phyloP scores from a whole-genome alignment of 2,888 invertebrate genomes.

The Strigamia crassipes region DNA sequence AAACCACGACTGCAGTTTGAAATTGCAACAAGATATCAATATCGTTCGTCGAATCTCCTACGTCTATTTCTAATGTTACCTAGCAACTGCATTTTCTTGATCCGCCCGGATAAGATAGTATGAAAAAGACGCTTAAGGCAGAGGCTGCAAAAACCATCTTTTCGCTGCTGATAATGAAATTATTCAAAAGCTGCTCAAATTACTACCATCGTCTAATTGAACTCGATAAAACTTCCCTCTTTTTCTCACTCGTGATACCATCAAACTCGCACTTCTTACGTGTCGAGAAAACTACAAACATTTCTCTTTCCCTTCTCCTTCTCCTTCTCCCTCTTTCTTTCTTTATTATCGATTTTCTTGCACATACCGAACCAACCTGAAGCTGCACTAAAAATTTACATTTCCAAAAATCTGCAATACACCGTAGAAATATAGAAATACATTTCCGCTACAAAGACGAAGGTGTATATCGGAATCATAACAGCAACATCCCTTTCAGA shows the following conservation, averaged over 20 bases:
- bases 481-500: neutral
- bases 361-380: neutral
- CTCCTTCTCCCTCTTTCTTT: neutral
- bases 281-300: neutral
- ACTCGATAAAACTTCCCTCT: constrained; percentile 23
- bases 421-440: neutral
- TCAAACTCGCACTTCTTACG: neutral
- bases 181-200: constrained; percentile 30
- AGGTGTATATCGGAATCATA: neutral
- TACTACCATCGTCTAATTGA: constrained; percentile 29
- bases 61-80: constrained; percentile 1
- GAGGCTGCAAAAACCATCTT: constrained; percentile 5
- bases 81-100: constrained; percentile 33
- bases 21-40: neutral
- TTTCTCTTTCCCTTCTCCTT: neutral
- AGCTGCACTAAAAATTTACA: neutral
- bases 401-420: neutral
- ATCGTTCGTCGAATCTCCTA: neutral
- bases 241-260: neutral
- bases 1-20: too few species aligned
- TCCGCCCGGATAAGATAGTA: constrained; percentile 19
- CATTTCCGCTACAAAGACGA: neutral
- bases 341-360: too few species aligned
- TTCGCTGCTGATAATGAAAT: constrained; percentile 25
- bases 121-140: constrained; percentile 15